phyloP scores from a whole-genome alignment of 2,113 vertebrate genomes.

The Oophaga pumilio region DNA sequence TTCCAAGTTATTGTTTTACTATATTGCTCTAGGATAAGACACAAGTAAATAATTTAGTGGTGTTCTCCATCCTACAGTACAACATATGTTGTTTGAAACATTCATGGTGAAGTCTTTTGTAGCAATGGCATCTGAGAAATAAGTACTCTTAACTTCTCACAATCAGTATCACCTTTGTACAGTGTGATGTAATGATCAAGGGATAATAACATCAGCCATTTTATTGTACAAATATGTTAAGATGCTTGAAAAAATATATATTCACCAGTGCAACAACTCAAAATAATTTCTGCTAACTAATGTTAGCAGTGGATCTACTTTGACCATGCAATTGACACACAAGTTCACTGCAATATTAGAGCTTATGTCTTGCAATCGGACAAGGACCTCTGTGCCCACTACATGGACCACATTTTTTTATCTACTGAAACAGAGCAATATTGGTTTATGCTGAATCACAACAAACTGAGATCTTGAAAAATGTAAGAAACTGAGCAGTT shows the following conservation, averaged over 20 bases:
- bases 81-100: conserved; percentile 13
- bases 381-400: too few species aligned
- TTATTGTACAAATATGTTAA: neutral
- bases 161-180: neutral
- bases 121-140: neutral
- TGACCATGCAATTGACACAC: too few species aligned
- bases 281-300: too few species aligned
- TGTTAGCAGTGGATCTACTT: too few species aligned
- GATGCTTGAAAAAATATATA: neutral
- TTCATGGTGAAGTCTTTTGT: neutral
- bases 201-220: neutral
- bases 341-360: too few species aligned
- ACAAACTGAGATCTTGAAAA: too few species aligned
- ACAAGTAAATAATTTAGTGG: conserved; percentile 44
- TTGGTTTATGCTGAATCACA: too few species aligned
- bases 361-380: too few species aligned
- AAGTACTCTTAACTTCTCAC: neutral
- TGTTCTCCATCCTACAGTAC: neutral
- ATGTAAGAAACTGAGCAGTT: too few species aligned
- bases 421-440: too few species aligned
- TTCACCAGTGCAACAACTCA: neutral
- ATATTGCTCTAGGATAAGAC: neutral
- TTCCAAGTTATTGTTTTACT: neutral
- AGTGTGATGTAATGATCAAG: neutral
- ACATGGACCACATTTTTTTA: too few species aligned